A percentile compares a stretch with the other conserved stretches of the same genome.
These are phyloP conservation scores for Mya arenaria DNA, from an alignment of 1,140 invertebrate genomes.

Conservation along the genomic window DNA sequence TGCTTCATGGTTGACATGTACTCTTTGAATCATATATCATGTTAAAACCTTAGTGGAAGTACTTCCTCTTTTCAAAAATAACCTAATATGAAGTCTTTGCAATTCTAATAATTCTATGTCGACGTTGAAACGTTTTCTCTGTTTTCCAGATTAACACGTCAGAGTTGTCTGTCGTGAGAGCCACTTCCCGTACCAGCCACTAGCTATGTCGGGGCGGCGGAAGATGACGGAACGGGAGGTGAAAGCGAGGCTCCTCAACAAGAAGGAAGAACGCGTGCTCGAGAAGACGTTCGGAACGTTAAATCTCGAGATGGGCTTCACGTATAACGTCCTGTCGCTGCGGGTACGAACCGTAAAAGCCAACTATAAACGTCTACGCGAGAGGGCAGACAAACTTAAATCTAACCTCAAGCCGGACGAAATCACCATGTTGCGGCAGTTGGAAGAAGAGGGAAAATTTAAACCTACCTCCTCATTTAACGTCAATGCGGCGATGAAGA, in stretches of 20 bases:
- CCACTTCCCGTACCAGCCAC: no score
- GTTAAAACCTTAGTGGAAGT: no score
- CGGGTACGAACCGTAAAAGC: constrained; percentile 74
- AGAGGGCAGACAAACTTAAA: constrained; percentile 73
- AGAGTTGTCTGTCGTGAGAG: no score
- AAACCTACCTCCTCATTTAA: constrained; percentile 61
- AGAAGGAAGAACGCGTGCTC: constrained; percentile 74
- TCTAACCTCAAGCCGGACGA: constrained; percentile 72
- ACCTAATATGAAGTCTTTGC: no score
- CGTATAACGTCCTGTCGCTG: constrained; percentile 73
- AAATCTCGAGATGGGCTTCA: constrained; percentile 69
- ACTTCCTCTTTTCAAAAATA: no score
- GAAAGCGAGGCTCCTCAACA: constrained; percentile 71
- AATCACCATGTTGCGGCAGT: constrained; percentile 67
- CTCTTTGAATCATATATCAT: no score
- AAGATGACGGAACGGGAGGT: constrained; percentile 69
- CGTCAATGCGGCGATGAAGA: constrained; percentile 73
- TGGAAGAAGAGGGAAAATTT: constrained; percentile 72
- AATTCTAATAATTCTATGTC: no score
- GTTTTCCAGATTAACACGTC: no score
- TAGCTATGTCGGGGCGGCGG: constrained; percentile 29
- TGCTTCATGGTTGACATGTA: no score
- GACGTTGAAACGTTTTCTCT: no score
- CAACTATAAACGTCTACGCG: constrained; percentile 72
- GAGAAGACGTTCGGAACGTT: constrained; percentile 75